phyloP scores from a whole-genome alignment of 2,113 vertebrate genomes.

The Urocolius indicus region DNA sequence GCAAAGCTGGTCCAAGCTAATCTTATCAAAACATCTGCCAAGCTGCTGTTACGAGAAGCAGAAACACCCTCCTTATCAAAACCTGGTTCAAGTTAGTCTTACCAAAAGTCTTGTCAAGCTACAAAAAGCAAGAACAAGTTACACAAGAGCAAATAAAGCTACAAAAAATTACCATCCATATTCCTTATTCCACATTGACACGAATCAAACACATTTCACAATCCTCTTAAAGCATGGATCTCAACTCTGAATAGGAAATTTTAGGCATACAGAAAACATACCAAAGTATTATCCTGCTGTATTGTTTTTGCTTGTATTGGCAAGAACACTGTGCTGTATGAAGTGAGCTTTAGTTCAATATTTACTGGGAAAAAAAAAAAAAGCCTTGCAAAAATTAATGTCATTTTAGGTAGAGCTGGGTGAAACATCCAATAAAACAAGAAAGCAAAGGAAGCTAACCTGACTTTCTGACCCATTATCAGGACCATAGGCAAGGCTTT shows the following conservation, averaged over 20 bases:
- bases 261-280: neutral
- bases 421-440: neutral
- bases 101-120: too few species aligned
- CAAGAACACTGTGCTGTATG: neutral
- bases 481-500: neutral
- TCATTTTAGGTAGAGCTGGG: neutral
- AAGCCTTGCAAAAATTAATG: neutral
- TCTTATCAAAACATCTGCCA: too few species aligned
- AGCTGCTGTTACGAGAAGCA: too few species aligned
- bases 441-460: neutral
- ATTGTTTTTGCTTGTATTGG: neutral
- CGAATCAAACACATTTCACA: too few species aligned
- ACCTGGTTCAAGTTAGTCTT: too few species aligned
- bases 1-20: too few species aligned
- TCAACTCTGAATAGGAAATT: neutral
- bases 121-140: too few species aligned
- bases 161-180: too few species aligned
- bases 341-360: neutral
- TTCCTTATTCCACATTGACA: too few species aligned
- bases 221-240: neutral
- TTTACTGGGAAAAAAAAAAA: neutral
- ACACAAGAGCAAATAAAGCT: too few species aligned
- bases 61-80: too few species aligned
- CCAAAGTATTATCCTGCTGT: conserved; percentile 10
- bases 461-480: neutral